Conservation (phyloP, 2,797 vertebrate genomes). For the Typhlichthys subterraneus region DNA sequence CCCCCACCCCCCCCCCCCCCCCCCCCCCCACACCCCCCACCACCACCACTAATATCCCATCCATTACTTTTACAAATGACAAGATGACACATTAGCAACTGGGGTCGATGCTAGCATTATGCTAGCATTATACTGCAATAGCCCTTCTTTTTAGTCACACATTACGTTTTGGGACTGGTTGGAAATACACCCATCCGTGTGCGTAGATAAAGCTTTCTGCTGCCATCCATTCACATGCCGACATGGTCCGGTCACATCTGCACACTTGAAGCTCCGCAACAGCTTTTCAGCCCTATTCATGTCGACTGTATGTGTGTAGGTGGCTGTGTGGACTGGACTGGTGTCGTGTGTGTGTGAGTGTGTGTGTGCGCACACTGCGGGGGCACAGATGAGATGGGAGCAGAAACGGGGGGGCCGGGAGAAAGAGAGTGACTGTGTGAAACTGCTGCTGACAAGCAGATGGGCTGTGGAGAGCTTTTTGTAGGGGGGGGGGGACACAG, state of each 20-base stretch:
- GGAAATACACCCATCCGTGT: constrained; percentile 52
- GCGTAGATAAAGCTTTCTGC: constrained; percentile 30
- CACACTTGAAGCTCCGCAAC: constrained; percentile 69
- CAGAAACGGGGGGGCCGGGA: constrained; percentile 33
- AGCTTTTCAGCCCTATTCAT: constrained; percentile 65
- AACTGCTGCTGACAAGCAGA: constrained; percentile 61
- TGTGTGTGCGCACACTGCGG: constrained; percentile 23
- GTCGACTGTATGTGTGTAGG: constrained; percentile 36
- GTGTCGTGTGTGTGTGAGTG: neutral
- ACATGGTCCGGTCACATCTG: constrained; percentile 57
- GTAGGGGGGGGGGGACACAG: neutral
- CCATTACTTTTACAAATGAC: too few relatives aligned
- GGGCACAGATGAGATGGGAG: constrained; percentile 40
- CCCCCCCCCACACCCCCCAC: too few relatives aligned
- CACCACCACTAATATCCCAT: too few relatives aligned
- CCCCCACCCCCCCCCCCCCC: too few relatives aligned
- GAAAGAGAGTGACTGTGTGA: constrained; percentile 51
- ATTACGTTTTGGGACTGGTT: constrained; percentile 32
- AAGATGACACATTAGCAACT: too few relatives aligned
- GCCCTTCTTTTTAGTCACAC: constrained; percentile 38
- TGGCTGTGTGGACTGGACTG: neutral
- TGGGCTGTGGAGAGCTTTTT: constrained; percentile 1
- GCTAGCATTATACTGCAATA: constrained; percentile 24
- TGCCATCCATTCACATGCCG: constrained; percentile 55
- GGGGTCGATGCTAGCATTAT: constrained; percentile 5